phyloP scores from a whole-genome alignment of 1,140 invertebrate species.

The Zophobas atratus region DNA sequence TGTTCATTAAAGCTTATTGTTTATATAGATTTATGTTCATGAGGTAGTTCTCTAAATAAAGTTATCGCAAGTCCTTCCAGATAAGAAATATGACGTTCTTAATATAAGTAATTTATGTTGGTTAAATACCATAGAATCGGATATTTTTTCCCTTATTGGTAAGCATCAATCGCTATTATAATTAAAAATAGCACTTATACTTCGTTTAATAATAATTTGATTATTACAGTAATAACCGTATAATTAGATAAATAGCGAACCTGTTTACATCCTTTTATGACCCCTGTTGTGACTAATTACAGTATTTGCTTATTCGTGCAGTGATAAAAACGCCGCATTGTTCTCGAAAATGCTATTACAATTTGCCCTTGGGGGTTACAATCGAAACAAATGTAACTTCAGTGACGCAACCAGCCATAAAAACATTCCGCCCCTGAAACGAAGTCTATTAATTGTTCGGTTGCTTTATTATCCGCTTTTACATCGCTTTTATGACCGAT shows the following conservation, averaged over 20 bases:
- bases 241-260: not conserved
- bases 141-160: too few relatives aligned
- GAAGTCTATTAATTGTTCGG: conserved; percentile 37
- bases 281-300: not conserved
- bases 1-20: too few relatives aligned
- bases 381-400: conserved; percentile 19
- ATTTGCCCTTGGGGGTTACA: conserved; percentile 26
- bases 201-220: too few relatives aligned
- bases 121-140: too few relatives aligned
- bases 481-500: conserved; percentile 31
- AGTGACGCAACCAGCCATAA: conserved; percentile 26
- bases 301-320: conserved; percentile 6
- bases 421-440: conserved; percentile 8
- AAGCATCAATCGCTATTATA: too few relatives aligned
- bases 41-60: too few relatives aligned
- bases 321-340: conserved; percentile 7
- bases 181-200: too few relatives aligned
- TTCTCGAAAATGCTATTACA: conserved; percentile 3
- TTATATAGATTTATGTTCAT: too few relatives aligned
- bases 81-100: too few relatives aligned
- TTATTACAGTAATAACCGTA: not conserved
- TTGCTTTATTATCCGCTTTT: conserved; percentile 24
- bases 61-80: too few relatives aligned
- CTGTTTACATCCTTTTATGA: not conserved
- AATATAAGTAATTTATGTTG: too few relatives aligned